A percentile compares a stretch with the other conserved stretches of the same genome.
These are phyloP conservation scores for Myiopsitta monachus DNA, from an alignment of 2,113 vertebrate genomes.

Conservation along the genomic window DNA sequence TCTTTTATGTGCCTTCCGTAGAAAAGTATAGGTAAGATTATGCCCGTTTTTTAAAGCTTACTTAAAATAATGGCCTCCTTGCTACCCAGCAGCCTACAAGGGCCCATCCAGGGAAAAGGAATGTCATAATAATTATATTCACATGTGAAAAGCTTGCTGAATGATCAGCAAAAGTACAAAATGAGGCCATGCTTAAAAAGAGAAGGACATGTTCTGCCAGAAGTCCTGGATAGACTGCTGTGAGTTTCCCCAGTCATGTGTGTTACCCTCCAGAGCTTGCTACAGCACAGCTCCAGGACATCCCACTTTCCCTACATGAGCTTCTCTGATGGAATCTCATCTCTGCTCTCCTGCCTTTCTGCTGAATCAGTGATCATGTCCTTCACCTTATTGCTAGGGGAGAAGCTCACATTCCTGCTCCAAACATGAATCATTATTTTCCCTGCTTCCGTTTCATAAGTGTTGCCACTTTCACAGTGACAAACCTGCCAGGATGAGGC, in stretches of 20 bases:
- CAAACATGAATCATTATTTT: neutral
- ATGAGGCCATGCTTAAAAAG: neutral
- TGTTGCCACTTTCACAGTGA: neutral
- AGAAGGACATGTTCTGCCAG: neutral
- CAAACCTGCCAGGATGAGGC: neutral
- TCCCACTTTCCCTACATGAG: neutral
- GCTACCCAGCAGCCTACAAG: neutral
- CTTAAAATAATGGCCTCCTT: neutral
- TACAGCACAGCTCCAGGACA: neutral
- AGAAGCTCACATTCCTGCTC: neutral
- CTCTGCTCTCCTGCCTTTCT: neutral
- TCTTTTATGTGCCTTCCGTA: neutral
- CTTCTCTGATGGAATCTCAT: neutral
- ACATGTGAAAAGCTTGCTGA: neutral
- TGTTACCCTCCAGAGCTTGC: neutral
- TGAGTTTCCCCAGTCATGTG: neutral
- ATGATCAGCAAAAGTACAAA: neutral
- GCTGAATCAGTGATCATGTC: neutral
- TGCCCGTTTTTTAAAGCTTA: neutral
- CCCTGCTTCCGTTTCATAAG: neutral
- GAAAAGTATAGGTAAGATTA: neutral
- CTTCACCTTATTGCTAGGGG: neutral
- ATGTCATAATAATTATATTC: neutral
- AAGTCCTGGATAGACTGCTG: neutral
- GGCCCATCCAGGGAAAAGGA: neutral